Percentiles rank a stretch among this genome's conserved stretches.
These are phyloP conservation scores for Cataglyphis cursor DNA, from an alignment of 2,888 invertebrate species.

Conservation along the genomic window DNA sequence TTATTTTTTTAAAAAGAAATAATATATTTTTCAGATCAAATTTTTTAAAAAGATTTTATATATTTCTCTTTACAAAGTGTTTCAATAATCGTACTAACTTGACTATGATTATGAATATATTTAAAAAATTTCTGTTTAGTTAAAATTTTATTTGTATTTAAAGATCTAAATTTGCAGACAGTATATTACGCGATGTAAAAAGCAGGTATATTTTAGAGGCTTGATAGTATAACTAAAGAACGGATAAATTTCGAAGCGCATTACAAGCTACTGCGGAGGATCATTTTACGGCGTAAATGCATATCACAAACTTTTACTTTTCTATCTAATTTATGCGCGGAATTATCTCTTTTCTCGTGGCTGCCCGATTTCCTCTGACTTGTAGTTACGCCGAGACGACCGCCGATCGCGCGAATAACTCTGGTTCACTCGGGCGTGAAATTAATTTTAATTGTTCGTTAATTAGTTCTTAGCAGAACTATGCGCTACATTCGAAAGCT, in stretches of 20 bases:
- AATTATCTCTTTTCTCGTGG: conserved; percentile 60
- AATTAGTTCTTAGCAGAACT: conserved; percentile 79
- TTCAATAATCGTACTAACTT: background rate
- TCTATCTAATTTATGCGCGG: conserved; percentile 70
- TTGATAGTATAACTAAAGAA: conserved; percentile 13
- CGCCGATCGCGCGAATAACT: conserved; percentile 76
- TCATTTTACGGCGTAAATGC: conserved; percentile 33
- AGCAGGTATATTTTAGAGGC: conserved; percentile 13
- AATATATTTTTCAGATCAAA: background rate
- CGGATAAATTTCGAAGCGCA: conserved; percentile 27
- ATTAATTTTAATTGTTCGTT: conserved; percentile 83
- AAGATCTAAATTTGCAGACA: conserved; percentile 13
- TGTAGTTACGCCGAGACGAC: conserved; percentile 38
- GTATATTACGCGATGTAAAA: background rate
- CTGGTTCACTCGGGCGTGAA: conserved; percentile 75
- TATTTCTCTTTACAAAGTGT: background rate
- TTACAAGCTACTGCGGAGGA: conserved; percentile 22
- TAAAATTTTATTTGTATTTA: background rate
- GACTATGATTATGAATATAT: background rate
- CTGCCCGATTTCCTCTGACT: conserved; percentile 33
- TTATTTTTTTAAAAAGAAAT: background rate
- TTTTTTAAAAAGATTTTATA: background rate
- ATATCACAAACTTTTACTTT: conserved; percentile 48
- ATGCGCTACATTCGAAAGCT: conserved; percentile 69
- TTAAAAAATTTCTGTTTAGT: background rate